Percentiles rank a stretch among this genome's conserved stretches.
Evolutionary conservation across 2,888 invertebrate genomes (phyloP).

Genomic region (Aphidius colemani): DNA sequence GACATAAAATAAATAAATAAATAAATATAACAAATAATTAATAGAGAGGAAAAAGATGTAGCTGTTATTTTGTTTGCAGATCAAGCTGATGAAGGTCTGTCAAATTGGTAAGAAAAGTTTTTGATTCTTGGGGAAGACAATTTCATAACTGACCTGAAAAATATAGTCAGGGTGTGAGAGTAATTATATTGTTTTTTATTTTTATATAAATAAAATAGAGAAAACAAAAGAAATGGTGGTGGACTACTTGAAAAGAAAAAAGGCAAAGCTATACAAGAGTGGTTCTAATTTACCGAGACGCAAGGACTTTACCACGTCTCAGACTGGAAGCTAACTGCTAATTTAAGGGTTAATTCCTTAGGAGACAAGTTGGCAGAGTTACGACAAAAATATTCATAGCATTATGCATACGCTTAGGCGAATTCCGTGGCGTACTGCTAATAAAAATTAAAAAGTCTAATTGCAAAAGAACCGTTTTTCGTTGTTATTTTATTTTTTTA

Average conservation of each 20-base stretch:
- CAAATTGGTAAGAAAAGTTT: conserved; percentile 18
- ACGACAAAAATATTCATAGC: conserved; percentile 61
- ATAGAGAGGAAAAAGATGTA: too few relatives aligned
- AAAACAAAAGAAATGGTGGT: conserved; percentile 12
- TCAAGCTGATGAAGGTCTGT: too few relatives aligned
- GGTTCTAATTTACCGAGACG: conserved; percentile 58
- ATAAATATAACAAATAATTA: too few relatives aligned
- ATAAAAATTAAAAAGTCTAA: conserved; percentile 62
- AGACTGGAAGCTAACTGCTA: conserved; percentile 59
- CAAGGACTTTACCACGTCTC: conserved; percentile 54
- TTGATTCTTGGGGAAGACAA: conserved; percentile 15
- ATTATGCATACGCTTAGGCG: conserved; percentile 60
- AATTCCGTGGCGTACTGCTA: conserved; percentile 45
- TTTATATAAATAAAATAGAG: not conserved
- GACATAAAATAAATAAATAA: not conserved
- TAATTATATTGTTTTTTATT: too few relatives aligned
- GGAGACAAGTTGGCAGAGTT: conserved; percentile 61
- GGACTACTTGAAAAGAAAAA: conserved; percentile 34
- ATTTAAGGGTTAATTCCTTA: conserved; percentile 62
- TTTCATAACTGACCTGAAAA: not conserved
- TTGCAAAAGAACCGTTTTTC: conserved; percentile 41
- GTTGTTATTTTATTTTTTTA: conserved; percentile 16
- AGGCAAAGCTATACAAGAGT: conserved; percentile 41
- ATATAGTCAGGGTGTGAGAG: not conserved
- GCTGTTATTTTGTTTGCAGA: too few relatives aligned